Conservation (phyloP, 2,113 vertebrate genomes). For the Mionectes macconnelli region DNA sequence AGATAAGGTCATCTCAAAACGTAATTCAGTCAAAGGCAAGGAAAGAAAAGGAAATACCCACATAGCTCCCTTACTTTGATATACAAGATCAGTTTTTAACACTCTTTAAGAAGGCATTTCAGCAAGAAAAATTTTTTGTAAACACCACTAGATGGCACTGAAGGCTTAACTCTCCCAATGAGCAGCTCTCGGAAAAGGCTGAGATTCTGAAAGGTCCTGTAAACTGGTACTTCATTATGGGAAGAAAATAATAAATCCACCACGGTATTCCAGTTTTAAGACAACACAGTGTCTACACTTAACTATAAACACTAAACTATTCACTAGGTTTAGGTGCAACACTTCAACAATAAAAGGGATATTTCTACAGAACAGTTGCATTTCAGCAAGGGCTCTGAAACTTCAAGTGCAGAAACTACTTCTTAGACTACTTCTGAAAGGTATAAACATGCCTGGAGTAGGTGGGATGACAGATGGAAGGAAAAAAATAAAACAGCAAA, state of each 20-base stretch:
- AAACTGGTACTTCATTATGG: neutral
- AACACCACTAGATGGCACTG: slow-evolving; percentile 30
- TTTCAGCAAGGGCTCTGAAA: neutral
- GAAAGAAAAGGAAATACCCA: neutral
- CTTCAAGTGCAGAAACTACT: neutral
- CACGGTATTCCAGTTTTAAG: neutral
- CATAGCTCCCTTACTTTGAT: neutral
- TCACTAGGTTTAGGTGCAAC: neutral
- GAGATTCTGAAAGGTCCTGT: neutral
- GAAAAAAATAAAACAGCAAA: too few species aligned
- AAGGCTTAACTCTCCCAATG: neutral
- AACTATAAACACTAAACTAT: neutral
- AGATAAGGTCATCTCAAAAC: neutral
- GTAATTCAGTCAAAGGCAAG: neutral
- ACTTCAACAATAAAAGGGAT: neutral
- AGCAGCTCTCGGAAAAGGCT: neutral
- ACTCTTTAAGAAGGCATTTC: neutral
- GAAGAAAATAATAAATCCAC: neutral
- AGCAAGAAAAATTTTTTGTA: neutral
- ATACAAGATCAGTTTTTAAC: neutral
- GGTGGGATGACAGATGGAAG: neutral
- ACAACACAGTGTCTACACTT: neutral
- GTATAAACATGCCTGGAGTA: neutral
- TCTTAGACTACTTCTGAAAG: neutral
- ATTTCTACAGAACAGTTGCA: neutral